Percentiles rank a stretch among this genome's conserved stretches.
phyloP scores from a whole-genome alignment of 2,888 invertebrate genomes.

The Oligia latruncula region DNA sequence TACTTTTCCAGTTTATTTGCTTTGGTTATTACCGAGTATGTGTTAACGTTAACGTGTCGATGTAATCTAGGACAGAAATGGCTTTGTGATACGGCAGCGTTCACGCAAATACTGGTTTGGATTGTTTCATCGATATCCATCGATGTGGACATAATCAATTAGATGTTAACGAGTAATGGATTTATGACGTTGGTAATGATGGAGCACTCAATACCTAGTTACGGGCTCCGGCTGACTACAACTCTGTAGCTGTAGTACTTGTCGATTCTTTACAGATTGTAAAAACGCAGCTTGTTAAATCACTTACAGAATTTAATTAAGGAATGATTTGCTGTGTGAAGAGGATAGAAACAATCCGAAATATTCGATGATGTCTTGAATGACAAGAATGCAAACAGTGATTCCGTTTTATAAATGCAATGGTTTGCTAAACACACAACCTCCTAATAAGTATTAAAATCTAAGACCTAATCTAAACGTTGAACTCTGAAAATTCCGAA shows the following conservation, averaged over 20 bases:
- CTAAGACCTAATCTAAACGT: constrained; percentile 1
- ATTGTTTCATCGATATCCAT: constrained; percentile 34
- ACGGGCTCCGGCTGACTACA: constrained; percentile 4
- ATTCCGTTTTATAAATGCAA: background rate
- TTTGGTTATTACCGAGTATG: constrained; percentile 44
- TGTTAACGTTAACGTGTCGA: constrained; percentile 48
- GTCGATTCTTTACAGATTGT: constrained; percentile 8
- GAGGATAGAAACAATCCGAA: background rate
- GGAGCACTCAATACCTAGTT: constrained; percentile 28
- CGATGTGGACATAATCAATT: constrained; percentile 50
- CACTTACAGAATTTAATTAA: background rate
- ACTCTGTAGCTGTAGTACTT: background rate
- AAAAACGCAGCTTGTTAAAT: constrained; percentile 18
- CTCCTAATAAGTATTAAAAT: constrained; percentile 1
- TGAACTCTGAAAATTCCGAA: constrained; percentile 15
- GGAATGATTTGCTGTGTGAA: background rate
- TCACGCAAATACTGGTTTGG: constrained; percentile 41
- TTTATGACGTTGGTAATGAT: constrained; percentile 41
- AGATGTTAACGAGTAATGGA: constrained; percentile 50
- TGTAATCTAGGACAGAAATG: constrained; percentile 56
- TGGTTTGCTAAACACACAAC: background rate
- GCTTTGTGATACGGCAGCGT: constrained; percentile 38
- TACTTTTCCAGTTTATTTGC: constrained; percentile 50
- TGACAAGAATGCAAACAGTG: background rate
- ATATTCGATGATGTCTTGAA: background rate